Conservation (phyloP, 1,140 invertebrate species). For the Chrysoperla carnea region DNA sequence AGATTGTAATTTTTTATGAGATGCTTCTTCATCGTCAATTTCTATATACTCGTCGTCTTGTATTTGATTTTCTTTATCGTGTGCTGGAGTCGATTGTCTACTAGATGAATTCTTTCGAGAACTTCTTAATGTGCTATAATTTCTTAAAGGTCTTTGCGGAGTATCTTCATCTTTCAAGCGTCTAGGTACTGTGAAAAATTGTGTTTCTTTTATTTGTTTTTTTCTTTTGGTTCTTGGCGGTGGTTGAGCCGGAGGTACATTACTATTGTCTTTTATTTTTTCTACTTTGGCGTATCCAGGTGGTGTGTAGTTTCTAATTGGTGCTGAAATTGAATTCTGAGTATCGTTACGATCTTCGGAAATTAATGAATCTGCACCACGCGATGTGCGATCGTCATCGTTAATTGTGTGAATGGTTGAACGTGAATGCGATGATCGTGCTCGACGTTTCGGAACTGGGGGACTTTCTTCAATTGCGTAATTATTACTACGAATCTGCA, state of each 20-base stretch:
- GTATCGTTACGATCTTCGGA: slow-evolving; percentile 2
- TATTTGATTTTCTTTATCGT: slow-evolving; percentile 18
- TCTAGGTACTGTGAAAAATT: slow-evolving; percentile 34
- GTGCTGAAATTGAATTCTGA: background rate
- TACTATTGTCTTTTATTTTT: slow-evolving; percentile 19
- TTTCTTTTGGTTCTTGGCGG: slow-evolving; percentile 24
- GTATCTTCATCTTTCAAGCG: slow-evolving; percentile 5
- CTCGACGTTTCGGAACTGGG: slow-evolving; percentile 21
- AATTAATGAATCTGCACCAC: slow-evolving; percentile 42
- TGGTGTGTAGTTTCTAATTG: background rate
- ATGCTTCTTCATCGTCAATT: slow-evolving; percentile 34
- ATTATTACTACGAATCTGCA: background rate
- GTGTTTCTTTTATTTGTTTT: slow-evolving; percentile 10
- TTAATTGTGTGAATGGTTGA: slow-evolving; percentile 29
- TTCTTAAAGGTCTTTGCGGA: slow-evolving; percentile 33
- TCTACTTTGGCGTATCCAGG: slow-evolving; percentile 47
- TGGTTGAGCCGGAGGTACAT: slow-evolving; percentile 22
- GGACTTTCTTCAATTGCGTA: slow-evolving; percentile 23
- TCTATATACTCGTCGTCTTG: slow-evolving; percentile 35
- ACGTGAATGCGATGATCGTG: slow-evolving; percentile 20
- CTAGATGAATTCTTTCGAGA: slow-evolving; percentile 27
- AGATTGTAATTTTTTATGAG: slow-evolving; percentile 36
- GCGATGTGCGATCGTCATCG: slow-evolving; percentile 50
- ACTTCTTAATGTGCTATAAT: slow-evolving; percentile 49
- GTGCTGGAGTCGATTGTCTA: slow-evolving; percentile 28